These are phyloP conservation scores for Electrona antarctica DNA, from an alignment of 2,113 vertebrate genomes.

Conservation along the genomic window DNA sequence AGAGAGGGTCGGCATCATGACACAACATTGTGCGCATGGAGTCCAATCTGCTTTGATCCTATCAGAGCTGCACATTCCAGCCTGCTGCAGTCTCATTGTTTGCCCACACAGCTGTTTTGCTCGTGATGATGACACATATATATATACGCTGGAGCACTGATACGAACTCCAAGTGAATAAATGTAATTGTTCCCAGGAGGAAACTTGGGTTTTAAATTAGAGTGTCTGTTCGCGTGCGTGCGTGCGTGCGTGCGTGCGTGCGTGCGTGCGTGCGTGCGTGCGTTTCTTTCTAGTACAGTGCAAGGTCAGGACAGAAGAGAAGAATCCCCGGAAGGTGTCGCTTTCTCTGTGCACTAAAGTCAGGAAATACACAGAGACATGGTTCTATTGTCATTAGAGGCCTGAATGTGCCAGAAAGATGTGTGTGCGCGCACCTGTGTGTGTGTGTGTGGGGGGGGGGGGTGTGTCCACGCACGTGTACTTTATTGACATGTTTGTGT, in stretches of 20 bases:
- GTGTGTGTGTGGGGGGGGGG: too few relatives aligned
- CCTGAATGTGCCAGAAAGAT: constrained; percentile 8
- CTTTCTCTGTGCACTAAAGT: constrained; percentile 45
- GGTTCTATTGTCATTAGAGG: constrained; percentile 52
- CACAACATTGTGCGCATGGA: constrained; percentile 21
- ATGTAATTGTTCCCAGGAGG: constrained; percentile 31
- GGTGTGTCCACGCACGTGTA: too few relatives aligned
- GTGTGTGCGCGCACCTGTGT: too few relatives aligned
- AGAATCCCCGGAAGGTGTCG: constrained; percentile 69
- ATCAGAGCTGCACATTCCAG: constrained; percentile 16
- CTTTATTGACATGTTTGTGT: too few relatives aligned
- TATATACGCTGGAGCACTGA: constrained; percentile 33
- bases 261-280: too few relatives aligned
- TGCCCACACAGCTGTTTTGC: constrained; percentile 5
- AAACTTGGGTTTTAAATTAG: constrained; percentile 6
- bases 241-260: too few relatives aligned
- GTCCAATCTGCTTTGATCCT: constrained; percentile 30
- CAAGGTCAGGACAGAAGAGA: constrained; percentile 43
- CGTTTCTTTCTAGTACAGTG: neutral
- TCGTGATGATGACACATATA: constrained; percentile 17
- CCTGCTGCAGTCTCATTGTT: constrained; percentile 32
- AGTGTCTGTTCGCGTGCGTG: neutral
- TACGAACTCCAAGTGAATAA: constrained; percentile 22
- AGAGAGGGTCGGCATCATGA: neutral
- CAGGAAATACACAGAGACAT: constrained; percentile 58